Evolutionary conservation across 2,797 vertebrate species (phyloP).

Genomic region (Schizopygopsis pylzovi): DNA sequence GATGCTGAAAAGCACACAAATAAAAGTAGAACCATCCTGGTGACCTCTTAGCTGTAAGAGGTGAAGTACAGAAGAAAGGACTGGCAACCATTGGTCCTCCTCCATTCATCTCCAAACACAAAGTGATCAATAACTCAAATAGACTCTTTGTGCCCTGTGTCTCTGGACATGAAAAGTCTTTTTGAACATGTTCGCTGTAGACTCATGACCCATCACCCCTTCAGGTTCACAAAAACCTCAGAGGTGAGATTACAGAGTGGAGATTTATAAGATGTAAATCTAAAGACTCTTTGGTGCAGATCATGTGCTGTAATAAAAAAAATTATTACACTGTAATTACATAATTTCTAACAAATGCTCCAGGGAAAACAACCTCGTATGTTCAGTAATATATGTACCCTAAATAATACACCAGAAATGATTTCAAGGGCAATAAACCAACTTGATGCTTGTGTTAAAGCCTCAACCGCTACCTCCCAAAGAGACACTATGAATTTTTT

Average conservation of each 20-base stretch:
- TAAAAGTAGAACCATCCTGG: constrained; percentile 9
- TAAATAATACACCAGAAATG: background rate
- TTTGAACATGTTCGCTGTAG: background rate
- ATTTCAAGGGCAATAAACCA: constrained; percentile 4
- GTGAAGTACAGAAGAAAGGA: constrained; percentile 42
- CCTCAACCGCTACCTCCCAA: background rate
- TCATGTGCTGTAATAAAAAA: constrained; percentile 35
- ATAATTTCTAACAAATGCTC: background rate
- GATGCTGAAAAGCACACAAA: constrained; percentile 42
- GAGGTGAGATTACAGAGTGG: background rate
- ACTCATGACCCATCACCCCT: background rate
- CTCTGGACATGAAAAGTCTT: constrained; percentile 21
- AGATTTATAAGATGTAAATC: constrained; percentile 17
- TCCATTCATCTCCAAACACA: constrained; percentile 36
- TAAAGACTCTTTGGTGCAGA: constrained; percentile 22
- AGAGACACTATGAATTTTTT: constrained; percentile 6
- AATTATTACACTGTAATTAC: constrained; percentile 1
- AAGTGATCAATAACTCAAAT: constrained; percentile 54
- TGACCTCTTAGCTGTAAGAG: constrained; percentile 36
- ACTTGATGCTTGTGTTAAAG: background rate
- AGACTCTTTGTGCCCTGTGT: constrained; percentile 13
- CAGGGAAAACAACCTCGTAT: background rate
- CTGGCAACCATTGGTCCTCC: constrained; percentile 35
- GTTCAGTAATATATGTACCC: background rate
- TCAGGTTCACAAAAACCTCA: background rate